phyloP scores from a whole-genome alignment of 2,113 vertebrate genomes.

The Irena cyanogastra region DNA sequence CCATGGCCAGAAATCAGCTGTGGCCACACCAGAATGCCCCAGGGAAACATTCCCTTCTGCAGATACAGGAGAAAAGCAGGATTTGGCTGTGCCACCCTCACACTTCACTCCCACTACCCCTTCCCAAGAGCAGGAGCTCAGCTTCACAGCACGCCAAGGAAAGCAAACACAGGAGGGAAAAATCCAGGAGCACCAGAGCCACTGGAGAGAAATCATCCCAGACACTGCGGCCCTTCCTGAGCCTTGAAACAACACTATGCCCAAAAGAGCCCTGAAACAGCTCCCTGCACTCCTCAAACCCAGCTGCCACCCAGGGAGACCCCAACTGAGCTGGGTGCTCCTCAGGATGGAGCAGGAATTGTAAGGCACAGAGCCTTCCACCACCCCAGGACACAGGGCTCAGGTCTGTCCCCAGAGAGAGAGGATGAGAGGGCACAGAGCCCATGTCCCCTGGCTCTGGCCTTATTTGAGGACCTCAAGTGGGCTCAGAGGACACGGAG shows the following conservation, averaged over 20 bases:
- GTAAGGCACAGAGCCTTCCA: not conserved
- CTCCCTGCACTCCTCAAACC: not conserved
- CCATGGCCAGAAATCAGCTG: not conserved
- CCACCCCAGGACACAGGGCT: not conserved
- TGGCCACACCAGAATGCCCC: not conserved
- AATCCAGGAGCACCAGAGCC: not conserved
- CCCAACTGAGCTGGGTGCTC: not conserved
- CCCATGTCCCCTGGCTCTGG: not conserved
- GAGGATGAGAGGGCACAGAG: not conserved
- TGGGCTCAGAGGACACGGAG: not conserved
- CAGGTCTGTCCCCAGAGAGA: not conserved
- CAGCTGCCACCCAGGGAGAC: not conserved
- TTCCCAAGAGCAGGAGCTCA: not conserved
- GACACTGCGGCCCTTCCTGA: rapidly evolving
- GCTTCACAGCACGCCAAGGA: not conserved
- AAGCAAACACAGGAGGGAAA: not conserved
- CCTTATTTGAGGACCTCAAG: rapidly evolving
- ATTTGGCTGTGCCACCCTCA: not conserved
- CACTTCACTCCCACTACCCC: not conserved
- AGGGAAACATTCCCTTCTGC: not conserved
- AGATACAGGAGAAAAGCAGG: not conserved
- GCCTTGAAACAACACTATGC: rapidly evolving
- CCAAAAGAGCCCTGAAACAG: not conserved
- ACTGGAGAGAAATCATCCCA: not conserved
- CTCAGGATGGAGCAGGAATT: not conserved